Evolutionary conservation across 2,888 invertebrate genomes (phyloP), one percentile per base, ranked within the genome.

Genomic region (Exocentrus adspersus): DNA sequence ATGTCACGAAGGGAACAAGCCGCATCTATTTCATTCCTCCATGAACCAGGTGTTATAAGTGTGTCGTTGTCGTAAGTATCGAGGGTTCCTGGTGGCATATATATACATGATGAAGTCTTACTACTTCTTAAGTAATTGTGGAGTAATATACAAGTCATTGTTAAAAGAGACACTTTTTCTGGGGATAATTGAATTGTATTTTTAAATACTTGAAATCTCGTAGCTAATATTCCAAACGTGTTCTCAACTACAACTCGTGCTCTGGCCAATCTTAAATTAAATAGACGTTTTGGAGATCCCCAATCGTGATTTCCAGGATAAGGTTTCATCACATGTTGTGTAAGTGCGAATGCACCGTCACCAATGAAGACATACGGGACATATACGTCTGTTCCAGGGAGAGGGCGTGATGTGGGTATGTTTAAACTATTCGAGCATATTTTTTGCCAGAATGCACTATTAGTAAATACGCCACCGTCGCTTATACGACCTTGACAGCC

Each of bases 261-360:
- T 19, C 45, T 45, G 6, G 45, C 7, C 19, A 45, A 45, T 45
- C 45, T 16, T 45, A 19, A 19, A 19, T 45, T 19, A 45, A 45
- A 45, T 45, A 45, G 10, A 16, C 1, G 19, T 16, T 45, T 45
- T 45, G 45, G 45, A 19, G 20, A 45, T 1, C 19, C 19, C 17
- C 17, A 19, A 19, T 45, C 45, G 10, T 45, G 45, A 45, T 45
- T 45, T 45, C 45, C 45, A 19, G 45, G 45, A 45, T 45, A 45
- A 2, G 19, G 45, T 45, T 19, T 45, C 45, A 45, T 45, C 6
- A 45, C 45, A 45, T 45, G 45, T 45, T 45, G 10, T 19, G 2
- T 45, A 19, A 45, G 19, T 19, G 45, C 45, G 19, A 45, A 45
- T 45, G 20, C 45, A 16, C 45, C 45, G 20, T 45, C 45, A 16